A percentile compares a stretch with the other conserved stretches of the same genome.
phyloP scores from a whole-genome alignment of 2,888 invertebrate species.

The Halictus ligatus region DNA sequence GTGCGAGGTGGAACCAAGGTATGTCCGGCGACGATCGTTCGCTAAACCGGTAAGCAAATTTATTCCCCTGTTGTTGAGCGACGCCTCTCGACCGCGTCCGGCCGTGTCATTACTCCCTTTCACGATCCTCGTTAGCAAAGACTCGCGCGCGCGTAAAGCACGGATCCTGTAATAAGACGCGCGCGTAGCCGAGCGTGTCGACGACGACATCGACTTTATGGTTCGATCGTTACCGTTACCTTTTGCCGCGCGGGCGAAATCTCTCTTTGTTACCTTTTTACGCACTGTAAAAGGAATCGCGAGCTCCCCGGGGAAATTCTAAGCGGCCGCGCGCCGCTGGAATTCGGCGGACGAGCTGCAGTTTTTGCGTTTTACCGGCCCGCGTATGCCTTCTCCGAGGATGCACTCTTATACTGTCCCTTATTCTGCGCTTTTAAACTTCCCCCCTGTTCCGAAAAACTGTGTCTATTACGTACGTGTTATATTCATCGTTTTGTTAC shows the following conservation, averaged over 20 bases:
- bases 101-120: conserved; percentile 82
- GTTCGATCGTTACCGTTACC: conserved; percentile 62
- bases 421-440: background rate
- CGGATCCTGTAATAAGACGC: conserved; percentile 69
- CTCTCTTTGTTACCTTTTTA: conserved; percentile 48
- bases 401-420: background rate
- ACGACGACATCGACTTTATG: conserved; percentile 55
- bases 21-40: conserved; percentile 63
- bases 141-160: conserved; percentile 68
- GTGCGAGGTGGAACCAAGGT: conserved; percentile 23
- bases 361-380: background rate
- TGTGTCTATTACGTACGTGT: background rate
- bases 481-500: background rate
- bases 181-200: conserved; percentile 58
- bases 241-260: conserved; percentile 27
- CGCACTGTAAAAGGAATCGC: conserved; percentile 24
- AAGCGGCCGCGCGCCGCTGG: background rate
- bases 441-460: background rate
- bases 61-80: conserved; percentile 73
- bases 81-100: conserved; percentile 78
- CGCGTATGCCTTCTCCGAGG: background rate
- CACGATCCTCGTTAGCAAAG: conserved; percentile 79
- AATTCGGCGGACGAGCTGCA: background rate
- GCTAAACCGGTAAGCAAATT: conserved; percentile 80
- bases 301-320: background rate